These are phyloP conservation scores for Phyllopteryx taeniolatus DNA, from an alignment of 2,113 vertebrate species.

Conservation along the genomic window DNA sequence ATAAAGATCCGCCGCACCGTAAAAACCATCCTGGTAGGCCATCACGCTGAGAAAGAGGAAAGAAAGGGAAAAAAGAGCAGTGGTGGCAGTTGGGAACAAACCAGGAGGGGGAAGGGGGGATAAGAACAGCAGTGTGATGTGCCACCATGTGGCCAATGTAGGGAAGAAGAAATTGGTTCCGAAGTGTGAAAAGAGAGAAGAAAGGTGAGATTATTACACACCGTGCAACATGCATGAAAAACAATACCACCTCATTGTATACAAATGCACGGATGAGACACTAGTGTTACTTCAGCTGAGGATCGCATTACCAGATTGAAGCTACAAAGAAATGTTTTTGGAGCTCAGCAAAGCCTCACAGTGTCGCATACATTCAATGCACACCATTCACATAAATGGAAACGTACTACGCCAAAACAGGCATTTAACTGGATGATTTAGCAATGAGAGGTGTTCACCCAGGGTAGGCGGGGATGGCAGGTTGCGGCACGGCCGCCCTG, in stretches of 20 bases:
- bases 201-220: conserved; percentile 76
- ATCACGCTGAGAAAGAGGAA: conserved; percentile 73
- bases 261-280: conserved; percentile 27
- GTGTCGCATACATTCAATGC: conserved; percentile 32
- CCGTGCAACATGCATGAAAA: conserved; percentile 76
- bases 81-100: conserved; percentile 44
- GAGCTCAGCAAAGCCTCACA: conserved; percentile 39
- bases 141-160: conserved; percentile 69
- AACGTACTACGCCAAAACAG: conserved; percentile 21
- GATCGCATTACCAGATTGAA: neutral
- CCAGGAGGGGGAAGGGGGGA: conserved; percentile 4
- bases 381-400: conserved; percentile 45
- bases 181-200: conserved; percentile 60
- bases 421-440: conserved; percentile 20
- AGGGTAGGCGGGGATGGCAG: conserved; percentile 84
- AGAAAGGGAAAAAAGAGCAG: conserved; percentile 16
- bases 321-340: conserved; percentile 71
- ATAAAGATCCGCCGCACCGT: conserved; percentile 80
- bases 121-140: conserved; percentile 65
- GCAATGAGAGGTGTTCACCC: conserved; percentile 59
- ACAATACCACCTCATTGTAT: conserved; percentile 72
- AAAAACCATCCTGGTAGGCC: conserved; percentile 83
- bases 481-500: conserved; percentile 87
- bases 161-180: conserved; percentile 49
- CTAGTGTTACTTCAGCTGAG: conserved; percentile 22